phyloP scores from a whole-genome alignment of 1,140 invertebrate genomes.

The Aphelenchoides avenae region DNA sequence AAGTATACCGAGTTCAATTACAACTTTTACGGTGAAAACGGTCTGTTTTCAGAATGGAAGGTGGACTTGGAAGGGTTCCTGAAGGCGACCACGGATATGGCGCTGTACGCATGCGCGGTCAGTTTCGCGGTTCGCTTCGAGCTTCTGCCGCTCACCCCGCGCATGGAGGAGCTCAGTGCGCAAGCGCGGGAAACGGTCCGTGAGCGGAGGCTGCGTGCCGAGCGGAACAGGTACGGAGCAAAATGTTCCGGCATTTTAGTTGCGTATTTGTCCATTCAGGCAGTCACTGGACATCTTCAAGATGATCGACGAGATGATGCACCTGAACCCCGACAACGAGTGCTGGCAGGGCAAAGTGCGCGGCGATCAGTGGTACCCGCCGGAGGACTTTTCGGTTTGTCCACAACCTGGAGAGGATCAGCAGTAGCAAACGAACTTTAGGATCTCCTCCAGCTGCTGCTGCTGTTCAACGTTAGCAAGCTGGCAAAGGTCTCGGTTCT shows the following conservation, averaged over 20 bases:
- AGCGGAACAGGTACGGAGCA: conserved; percentile 1
- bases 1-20: no score
- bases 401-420: not conserved
- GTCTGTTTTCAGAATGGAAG: no score
- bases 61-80: no score
- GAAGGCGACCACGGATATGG: no score
- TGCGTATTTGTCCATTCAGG: conserved; percentile 11
- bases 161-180: conserved; percentile 10
- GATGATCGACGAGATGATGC: conserved; percentile 17
- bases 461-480: conserved; percentile 22
- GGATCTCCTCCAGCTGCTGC: conserved; percentile 20
- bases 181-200: conserved; percentile 2
- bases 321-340: conserved; percentile 5
- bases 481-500: conserved; percentile 17
- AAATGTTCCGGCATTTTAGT: conserved; percentile 4
- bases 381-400: conserved; percentile 26
- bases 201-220: conserved; percentile 7
- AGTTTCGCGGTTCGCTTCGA: conserved; percentile 22
- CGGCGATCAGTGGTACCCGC: conserved; percentile 25
- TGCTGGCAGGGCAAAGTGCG: conserved; percentile 25
- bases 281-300: conserved; percentile 19
- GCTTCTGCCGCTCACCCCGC: conserved; percentile 13
- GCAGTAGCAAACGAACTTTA: conserved; percentile 5
- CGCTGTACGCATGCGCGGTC: no score
- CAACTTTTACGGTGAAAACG: no score